Percentiles rank a stretch among this genome's conserved stretches.
These are phyloP conservation scores for Girardinichthys multiradiatus DNA, from an alignment of 2,113 vertebrate species.

Conservation along the genomic window DNA sequence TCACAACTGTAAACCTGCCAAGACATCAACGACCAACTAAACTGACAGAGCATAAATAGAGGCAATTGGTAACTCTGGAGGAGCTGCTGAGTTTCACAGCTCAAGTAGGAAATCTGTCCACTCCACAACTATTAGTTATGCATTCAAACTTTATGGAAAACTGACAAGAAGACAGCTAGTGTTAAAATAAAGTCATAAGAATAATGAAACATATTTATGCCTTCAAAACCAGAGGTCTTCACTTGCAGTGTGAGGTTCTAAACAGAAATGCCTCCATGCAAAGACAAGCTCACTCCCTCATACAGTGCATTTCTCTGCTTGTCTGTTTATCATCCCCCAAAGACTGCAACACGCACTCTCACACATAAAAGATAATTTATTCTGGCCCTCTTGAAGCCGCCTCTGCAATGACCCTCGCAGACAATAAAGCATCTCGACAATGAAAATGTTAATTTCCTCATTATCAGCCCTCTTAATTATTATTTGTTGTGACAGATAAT, in stretches of 20 bases:
- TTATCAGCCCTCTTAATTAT: slow-evolving; percentile 96
- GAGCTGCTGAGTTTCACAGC: no score
- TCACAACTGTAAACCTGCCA: no score
- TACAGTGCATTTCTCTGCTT: slow-evolving; percentile 13
- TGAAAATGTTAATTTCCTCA: slow-evolving; percentile 99
- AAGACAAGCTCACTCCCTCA: slow-evolving; percentile 7
- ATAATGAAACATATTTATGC: no score
- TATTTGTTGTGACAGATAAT: slow-evolving; percentile 99
- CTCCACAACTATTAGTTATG: no score
- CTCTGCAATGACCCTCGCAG: slow-evolving; percentile 80
- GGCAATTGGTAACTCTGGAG: no score
- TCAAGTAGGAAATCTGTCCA: no score
- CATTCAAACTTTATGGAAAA: no score
- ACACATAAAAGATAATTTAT: slow-evolving; percentile 73
- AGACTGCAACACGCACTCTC: slow-evolving; percentile 42
- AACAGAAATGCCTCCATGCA: slow-evolving; percentile 59
- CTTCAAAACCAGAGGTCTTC: background rate
- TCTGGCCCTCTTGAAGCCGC: slow-evolving; percentile 80
- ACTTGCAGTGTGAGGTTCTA: background rate
- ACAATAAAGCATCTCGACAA: slow-evolving; percentile 83
- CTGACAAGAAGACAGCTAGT: no score
- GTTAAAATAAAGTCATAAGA: no score
- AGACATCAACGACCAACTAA: no score
- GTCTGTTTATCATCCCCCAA: slow-evolving; percentile 55
- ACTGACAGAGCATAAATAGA: no score